phyloP scores from a whole-genome alignment of 37 sponge, comb jelly and placozoan species.

The Eunapius fragilis region DNA sequence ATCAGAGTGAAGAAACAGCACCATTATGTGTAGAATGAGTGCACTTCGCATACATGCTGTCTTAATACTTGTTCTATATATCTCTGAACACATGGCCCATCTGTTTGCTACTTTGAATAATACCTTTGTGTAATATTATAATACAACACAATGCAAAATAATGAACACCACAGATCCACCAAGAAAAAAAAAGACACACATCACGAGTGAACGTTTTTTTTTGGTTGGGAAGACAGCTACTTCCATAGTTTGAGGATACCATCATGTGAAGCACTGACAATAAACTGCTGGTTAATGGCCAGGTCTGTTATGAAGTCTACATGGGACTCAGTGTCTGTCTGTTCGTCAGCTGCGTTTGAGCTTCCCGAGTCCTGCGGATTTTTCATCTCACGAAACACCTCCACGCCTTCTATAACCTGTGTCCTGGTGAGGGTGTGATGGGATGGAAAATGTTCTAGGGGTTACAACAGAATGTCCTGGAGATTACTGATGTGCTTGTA shows the following conservation, averaged over 20 bases:
- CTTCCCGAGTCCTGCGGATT: neutral
- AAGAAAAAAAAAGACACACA: neutral
- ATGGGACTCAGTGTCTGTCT: slow-evolving; percentile 39
- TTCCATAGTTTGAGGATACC: slow-evolving; percentile 86
- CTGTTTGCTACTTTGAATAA: no score
- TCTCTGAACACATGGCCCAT: no score
- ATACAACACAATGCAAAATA: neutral
- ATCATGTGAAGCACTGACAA: slow-evolving; percentile 73
- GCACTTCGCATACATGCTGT: no score
- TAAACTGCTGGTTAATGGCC: slow-evolving; percentile 65
- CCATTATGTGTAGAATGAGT: no score
- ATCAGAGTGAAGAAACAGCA: no score
- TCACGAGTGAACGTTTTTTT: neutral
- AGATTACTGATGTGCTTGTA: no score
- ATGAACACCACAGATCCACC: neutral
- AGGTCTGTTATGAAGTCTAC: slow-evolving; percentile 84
- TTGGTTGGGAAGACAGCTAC: slow-evolving; percentile 11
- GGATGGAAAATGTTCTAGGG: no score
- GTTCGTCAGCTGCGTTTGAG: slow-evolving; percentile 16
- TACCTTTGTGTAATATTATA: neutral
- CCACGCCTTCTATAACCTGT: no score
- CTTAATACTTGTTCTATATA: no score
- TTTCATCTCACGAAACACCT: no score
- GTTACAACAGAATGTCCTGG: no score
- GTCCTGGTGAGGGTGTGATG: no score